Evolutionary conservation across 2,888 invertebrate species (phyloP), one percentile per base, ranked within the genome.

Genomic region (Sarcophaga rosellei): DNA sequence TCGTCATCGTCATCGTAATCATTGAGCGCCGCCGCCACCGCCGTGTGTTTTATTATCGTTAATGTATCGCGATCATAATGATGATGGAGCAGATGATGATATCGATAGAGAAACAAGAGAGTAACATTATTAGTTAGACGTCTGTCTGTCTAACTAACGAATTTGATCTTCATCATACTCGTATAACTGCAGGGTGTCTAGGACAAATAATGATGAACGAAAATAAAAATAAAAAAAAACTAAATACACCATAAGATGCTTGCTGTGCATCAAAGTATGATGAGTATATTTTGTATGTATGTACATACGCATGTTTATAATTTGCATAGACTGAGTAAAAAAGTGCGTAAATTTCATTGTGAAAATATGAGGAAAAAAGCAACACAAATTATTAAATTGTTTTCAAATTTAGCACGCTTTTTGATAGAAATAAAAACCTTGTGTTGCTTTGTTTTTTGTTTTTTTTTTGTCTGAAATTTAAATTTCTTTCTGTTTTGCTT

Each of bases 121-220:
- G 44, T 20, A 66, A 25, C 53, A 53, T 53, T 4, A 53, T 53
- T 53, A 53, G 53, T 15, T 69, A 83, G 76, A 68, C 78, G 83
- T 83, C 35, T 35, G 35, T 35, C 35, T 35, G 35, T 35, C 35
- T 35, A 35, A 35, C 81, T 84, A 84, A 77, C 57, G 78, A 86
- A 84, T 84, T 66, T 78, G 78, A 81, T 85, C 77, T 78, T 77
- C 59, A 61, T 20, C 53, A n/a, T 84, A 53, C 3, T 4, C 15
- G 11, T 47, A 78, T 86, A 70, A 86, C 86, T 86, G 81, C 86
- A 84, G 86, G 86, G 86, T 79, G 86, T 86, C 86, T 86, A 84
- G 84, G 84, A 84, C 81, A 84, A 81, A n/a, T 70, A 76, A 73
- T 15, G 11, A 20, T 25, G 63, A 63, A 63, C 10, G 35, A 63